Evolutionary conservation across 1,140 invertebrate species (phyloP).

Genomic region (Zaprionus kolodkinae): DNA sequence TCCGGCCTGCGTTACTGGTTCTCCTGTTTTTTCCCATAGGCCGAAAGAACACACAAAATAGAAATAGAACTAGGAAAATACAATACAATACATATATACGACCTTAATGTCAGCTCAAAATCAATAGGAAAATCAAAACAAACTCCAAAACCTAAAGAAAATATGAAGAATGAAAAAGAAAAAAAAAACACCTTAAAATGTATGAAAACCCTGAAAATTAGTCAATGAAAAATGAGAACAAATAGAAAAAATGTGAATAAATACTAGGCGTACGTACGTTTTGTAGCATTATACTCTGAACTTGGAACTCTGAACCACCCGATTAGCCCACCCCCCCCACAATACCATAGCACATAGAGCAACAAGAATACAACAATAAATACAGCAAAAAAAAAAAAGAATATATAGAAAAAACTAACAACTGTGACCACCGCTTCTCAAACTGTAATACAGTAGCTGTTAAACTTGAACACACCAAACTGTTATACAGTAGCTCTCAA

Average conservation of each 20-base stretch:
- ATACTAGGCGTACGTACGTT: background rate
- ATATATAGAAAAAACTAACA: conserved; percentile 10
- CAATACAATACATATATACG: background rate
- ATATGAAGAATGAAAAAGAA: background rate
- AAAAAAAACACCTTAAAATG: background rate
- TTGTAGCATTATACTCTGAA: background rate
- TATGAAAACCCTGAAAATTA: background rate
- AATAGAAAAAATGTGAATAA: conserved; percentile 29
- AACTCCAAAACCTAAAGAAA: background rate
- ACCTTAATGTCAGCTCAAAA: background rate
- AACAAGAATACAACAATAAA: background rate
- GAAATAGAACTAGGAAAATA: conserved; percentile 27
- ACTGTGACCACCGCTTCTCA: conserved; percentile 75
- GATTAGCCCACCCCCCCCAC: conserved; percentile 52
- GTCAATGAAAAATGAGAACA: background rate
- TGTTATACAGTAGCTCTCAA: conserved; percentile 40
- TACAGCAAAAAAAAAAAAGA: background rate
- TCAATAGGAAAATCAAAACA: background rate
- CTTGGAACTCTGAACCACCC: conserved; percentile 11
- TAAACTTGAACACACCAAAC: conserved; percentile 40
- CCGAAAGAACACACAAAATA: conserved; percentile 25
- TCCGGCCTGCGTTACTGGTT: conserved; percentile 83
- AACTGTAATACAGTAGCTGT: conserved; percentile 43
- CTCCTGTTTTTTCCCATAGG: conserved; percentile 81
- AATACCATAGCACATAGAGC: conserved; percentile 39